Conservation (phyloP, 2,113 vertebrate genomes). For the Benitochromis conjunctus region DNA sequence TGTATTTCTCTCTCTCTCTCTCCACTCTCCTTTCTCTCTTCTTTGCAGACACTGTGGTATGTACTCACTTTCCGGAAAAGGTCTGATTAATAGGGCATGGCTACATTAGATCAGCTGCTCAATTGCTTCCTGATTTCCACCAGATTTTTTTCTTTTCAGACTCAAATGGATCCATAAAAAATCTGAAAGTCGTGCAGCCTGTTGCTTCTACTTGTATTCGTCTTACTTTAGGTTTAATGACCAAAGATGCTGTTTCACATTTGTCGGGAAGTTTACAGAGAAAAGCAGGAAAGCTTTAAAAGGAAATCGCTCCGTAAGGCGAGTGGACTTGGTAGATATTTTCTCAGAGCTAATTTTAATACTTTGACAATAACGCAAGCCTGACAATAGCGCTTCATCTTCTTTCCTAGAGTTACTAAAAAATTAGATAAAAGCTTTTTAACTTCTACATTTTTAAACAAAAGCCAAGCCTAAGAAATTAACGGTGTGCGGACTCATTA, state of each 20-base stretch:
- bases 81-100: neutral
- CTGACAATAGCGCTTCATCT: neutral
- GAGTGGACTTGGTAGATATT: neutral
- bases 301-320: neutral
- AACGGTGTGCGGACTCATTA: neutral
- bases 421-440: neutral
- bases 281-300: neutral
- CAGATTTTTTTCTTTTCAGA: neutral
- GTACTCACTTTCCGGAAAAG: neutral
- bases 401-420: neutral
- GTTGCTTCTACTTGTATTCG: neutral
- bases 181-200: neutral
- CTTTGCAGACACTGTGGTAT: neutral
- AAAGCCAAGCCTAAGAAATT: neutral
- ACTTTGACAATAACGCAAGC: neutral
- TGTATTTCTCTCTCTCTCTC: neutral
- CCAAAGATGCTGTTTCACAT: neutral
- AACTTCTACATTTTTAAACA: neutral
- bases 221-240: neutral
- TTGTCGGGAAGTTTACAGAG: neutral
- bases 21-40: neutral
- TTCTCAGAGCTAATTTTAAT: neutral
- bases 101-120: conserved; percentile 5
- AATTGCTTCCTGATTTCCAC: neutral
- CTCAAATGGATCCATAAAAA: neutral